Evolutionary conservation across 2,113 vertebrate genomes (phyloP), one percentile per base, ranked within the genome.

Genomic region (Machaerirhynchus nigripectus): DNA sequence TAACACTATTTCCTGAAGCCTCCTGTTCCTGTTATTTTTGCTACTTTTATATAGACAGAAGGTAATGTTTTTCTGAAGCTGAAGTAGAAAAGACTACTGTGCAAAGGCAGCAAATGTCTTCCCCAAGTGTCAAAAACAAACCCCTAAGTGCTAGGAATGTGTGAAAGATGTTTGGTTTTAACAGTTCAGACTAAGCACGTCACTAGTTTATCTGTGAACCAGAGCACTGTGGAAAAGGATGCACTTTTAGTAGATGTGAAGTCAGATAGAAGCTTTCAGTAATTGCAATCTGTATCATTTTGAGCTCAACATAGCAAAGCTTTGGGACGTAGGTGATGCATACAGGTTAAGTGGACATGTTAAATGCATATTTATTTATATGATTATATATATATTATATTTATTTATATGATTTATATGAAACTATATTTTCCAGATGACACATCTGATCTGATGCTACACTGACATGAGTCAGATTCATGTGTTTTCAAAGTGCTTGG

Each of bases 21-120:
- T 97, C 70, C 91, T 95, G 87, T 93, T 95, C 82, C 24, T 60
- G 57, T 37, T 94, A 75, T 90, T 94, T 96, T 86, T 95, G 76
- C 65, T 49, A 46, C 76, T 86, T 96, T 88, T 93, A 67, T 30
- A 84, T 73, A 86, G 69, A 84, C 76, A 95, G 93, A 95, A 94
- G 80, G 80, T 86, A 93, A 68, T 91, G 47, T 74, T 93, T 95
- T 94, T 69, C 77, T 91, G 64, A 77, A 77, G 46, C 44, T 75
- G 64, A 96, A 95, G 60, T 89, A 85, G 61, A 95, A 95, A 96
- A 97, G 64, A 71, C 87, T 89, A 73, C 47, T 77, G 17, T 92
- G 68, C 57, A 49, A 83, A 85, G 94, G 80, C 84, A 92, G 84
- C 78, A 96, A 95, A 93, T 93, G 63, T 83, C 91, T 87, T 89